Evolutionary conservation across 2,113 vertebrate species (phyloP).

Genomic region (Leucosticte australis): DNA sequence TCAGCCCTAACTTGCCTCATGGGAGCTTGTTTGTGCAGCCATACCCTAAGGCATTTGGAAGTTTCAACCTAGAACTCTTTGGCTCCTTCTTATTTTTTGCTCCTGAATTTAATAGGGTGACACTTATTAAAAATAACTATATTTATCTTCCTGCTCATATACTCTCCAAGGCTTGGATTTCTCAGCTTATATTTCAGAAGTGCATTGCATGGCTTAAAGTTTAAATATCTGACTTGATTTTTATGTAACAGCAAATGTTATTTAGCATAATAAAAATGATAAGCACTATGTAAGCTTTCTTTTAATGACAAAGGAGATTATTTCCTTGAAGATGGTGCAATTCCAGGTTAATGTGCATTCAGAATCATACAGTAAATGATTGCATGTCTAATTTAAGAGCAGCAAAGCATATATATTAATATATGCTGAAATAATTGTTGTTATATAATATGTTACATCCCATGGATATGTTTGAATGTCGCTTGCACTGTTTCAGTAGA

Average conservation of each 20-base stretch:
- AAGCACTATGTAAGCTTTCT: background rate
- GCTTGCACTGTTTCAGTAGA: background rate
- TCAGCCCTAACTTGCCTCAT: background rate
- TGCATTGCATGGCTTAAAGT: background rate
- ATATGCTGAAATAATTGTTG: background rate
- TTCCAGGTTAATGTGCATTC: background rate
- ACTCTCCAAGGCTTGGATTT: background rate
- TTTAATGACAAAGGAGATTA: background rate
- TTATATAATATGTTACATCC: background rate
- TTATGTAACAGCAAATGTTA: background rate
- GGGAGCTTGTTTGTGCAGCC: background rate
- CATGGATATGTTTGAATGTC: background rate
- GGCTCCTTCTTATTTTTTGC: background rate
- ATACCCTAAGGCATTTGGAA: background rate
- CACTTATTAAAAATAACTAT: background rate
- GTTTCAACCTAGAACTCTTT: background rate
- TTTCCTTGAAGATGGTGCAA: background rate
- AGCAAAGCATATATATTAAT: background rate
- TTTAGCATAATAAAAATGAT: background rate
- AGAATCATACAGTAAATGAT: accelerated
- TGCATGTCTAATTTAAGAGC: background rate
- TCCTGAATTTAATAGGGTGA: background rate
- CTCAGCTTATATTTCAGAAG: background rate
- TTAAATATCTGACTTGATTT: background rate
- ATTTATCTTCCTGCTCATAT: background rate